Conservation (phyloP, 1,140 invertebrate species). For the Phenacoccus solenopsis region DNA sequence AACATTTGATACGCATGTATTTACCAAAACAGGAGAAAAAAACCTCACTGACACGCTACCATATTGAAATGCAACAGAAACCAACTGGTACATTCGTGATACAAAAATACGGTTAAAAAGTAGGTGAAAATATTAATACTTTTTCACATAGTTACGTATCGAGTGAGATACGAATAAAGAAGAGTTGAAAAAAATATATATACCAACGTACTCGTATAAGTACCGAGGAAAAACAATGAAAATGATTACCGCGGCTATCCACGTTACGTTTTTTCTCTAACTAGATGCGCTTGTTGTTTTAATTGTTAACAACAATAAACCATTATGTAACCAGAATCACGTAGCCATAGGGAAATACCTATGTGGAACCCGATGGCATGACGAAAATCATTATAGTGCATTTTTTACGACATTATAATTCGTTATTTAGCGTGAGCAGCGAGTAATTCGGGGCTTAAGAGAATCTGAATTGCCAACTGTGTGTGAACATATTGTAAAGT, state of each 20-base stretch:
- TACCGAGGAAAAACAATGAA: not conserved
- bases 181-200: not conserved
- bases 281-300: slow-evolving; percentile 9
- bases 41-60: not conserved
- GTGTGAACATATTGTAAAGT: slow-evolving; percentile 11
- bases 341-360: slow-evolving; percentile 6
- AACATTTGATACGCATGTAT: not conserved
- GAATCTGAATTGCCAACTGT: slow-evolving; percentile 5
- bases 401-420: slow-evolving; percentile 10
- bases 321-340: slow-evolving; percentile 3
- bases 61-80: not conserved
- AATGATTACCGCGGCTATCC: too few species aligned
- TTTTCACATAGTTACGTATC: not conserved
- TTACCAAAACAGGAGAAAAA: not conserved
- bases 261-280: not conserved
- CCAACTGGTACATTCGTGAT: not conserved
- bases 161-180: not conserved
- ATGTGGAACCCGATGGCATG: not conserved
- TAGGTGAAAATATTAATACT: not conserved
- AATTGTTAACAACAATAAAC: not conserved
- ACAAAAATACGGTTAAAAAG: not conserved
- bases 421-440: not conserved
- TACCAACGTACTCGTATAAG: not conserved
- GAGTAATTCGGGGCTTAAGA: slow-evolving; percentile 7
- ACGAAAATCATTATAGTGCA: not conserved